Conservation (phyloP, 2,888 invertebrate genomes). For the Artemia sinica region DNA sequence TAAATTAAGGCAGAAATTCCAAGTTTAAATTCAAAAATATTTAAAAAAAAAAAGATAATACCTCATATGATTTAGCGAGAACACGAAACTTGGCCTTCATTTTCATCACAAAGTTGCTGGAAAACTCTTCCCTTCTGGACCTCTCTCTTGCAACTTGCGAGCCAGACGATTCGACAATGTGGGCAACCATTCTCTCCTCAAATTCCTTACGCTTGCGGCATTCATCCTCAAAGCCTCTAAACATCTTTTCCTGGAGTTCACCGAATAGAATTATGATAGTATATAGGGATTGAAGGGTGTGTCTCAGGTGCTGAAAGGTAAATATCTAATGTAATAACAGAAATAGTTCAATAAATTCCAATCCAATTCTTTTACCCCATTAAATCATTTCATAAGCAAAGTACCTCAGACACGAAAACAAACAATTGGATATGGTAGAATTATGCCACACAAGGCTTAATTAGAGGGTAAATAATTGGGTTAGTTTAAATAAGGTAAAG, state of each 20-base stretch:
- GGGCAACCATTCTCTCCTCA: constrained; percentile 40
- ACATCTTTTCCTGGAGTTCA: neutral
- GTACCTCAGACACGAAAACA: no score
- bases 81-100: constrained; percentile 46
- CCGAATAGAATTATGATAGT: neutral
- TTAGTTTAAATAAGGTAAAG: no score
- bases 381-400: no score
- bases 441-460: no score
- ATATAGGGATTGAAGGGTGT: neutral
- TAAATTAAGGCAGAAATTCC: no score
- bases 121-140: constrained; percentile 44
- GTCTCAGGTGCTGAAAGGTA: neutral
- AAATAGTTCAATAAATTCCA: no score
- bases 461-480: no score
- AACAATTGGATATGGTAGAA: no score
- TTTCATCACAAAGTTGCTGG: constrained; percentile 42
- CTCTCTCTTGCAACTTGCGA: constrained; percentile 35
- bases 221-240: constrained; percentile 17
- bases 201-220: constrained; percentile 31
- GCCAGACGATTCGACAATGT: constrained; percentile 36
- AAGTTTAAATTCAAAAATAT: no score
- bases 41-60: constrained; percentile 26
- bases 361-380: no score
- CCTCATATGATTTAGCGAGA: constrained; percentile 53
- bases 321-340: no score